Evolutionary conservation across 35 echinoderm and acorn worm species (phyloP).

Genomic region (Anneissia japonica): DNA sequence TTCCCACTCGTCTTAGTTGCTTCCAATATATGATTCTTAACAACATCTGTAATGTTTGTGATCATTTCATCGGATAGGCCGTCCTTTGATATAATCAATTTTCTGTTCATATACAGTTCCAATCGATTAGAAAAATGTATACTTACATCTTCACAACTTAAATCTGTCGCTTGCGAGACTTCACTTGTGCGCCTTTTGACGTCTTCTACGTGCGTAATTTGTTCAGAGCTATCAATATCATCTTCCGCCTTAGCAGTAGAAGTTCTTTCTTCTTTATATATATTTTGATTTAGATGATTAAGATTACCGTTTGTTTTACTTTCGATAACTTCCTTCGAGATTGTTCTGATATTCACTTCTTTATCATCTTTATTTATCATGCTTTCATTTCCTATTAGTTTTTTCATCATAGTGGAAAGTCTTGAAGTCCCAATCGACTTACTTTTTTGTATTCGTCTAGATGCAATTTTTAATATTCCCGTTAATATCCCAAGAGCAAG

Average conservation of each 20-base stretch:
- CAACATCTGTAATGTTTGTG: background rate
- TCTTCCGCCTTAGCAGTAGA: background rate
- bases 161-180: background rate
- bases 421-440: background rate
- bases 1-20: background rate
- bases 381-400: background rate
- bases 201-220: background rate
- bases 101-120: background rate
- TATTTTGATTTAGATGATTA: background rate
- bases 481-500: background rate
- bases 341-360: background rate
- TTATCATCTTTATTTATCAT: background rate
- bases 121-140: background rate
- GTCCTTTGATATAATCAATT: background rate
- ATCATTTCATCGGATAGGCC: background rate
- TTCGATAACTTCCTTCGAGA: background rate
- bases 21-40: background rate
- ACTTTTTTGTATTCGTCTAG: background rate
- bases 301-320: background rate
- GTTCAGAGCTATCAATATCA: background rate
- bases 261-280: background rate
- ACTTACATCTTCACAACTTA: background rate
- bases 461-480: background rate
- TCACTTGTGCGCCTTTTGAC: background rate
- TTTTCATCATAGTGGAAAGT: background rate